Evolutionary conservation across 1,140 invertebrate genomes (phyloP), one percentile per base, ranked within the genome.

Genomic region (Cyphomyrmex costatus): DNA sequence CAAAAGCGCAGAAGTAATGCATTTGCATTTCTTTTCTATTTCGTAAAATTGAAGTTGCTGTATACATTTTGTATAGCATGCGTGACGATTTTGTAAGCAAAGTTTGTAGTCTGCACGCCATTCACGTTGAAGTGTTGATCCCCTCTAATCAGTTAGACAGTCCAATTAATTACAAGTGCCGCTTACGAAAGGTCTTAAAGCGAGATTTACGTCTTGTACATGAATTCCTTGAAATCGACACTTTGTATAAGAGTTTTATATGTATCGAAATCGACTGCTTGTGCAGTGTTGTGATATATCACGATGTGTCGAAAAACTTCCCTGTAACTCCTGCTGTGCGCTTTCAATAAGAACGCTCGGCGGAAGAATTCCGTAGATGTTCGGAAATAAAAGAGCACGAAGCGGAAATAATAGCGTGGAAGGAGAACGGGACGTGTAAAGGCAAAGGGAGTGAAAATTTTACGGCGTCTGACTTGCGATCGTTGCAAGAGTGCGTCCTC

Each of bases 371-470:
- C 70, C n/a, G 70, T 60, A 60, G 61, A 60, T 88, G 86, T 74
- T n/a, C 30, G 88, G 65, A 66, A 84, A 74, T 87, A 74, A 89
- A 71, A 78, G 85, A 42, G 42, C 60, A 30, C 58, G 24, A 82
- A 42, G 76, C 33, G 77, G 66, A 82, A 82, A 76, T 71, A 82
- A 86, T 56, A 82, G 33, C 36, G 56, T 12, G 42, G 36, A 16
- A 63, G 33, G 24, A 12, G 24, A 19, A 30, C 51, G 16, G 36
- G n/a, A 30, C 10, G 51, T 24, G 42, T 65, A 77, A 76, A 85
- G 58, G 73, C 24, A 78, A 86, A 86, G 58, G 53, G 76, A 71
- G 87, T 82, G 86, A 80, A 80, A 83, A 79, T 89, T 89, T 85
- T 79, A 83, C 53, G 78, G 77, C 33, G 83, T 42, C 36, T 60